phyloP scores from a whole-genome alignment of 1,140 invertebrate genomes.

The Aphelinus atriplicis region DNA sequence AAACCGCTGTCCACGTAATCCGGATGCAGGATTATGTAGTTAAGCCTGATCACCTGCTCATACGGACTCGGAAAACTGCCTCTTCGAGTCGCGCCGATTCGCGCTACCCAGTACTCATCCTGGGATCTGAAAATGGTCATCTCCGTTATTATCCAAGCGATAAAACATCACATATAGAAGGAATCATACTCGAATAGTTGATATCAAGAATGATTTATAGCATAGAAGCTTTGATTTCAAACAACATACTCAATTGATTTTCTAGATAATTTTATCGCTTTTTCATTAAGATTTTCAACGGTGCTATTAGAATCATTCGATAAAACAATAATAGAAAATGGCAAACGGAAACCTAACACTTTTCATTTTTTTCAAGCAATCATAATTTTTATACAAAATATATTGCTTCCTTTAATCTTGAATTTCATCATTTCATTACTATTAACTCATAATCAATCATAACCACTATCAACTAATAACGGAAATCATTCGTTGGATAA shows the following conservation, averaged over 20 bases:
- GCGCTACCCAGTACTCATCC: slow-evolving; percentile 82
- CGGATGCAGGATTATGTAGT: slow-evolving; percentile 78
- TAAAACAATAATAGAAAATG: no score
- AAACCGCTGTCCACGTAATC: slow-evolving; percentile 81
- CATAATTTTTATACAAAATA: not conserved
- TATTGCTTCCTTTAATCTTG: not conserved
- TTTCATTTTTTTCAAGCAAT: no score
- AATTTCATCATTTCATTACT: not conserved
- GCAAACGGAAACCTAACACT: no score
- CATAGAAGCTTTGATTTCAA: no score
- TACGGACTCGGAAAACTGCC: slow-evolving; percentile 80
- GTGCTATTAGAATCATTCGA: no score
- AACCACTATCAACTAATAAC: not conserved
- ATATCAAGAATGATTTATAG: no score
- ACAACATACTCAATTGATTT: no score
- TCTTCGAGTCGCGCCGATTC: slow-evolving; percentile 77
- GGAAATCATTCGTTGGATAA: not conserved
- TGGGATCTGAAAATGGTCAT: slow-evolving; percentile 69
- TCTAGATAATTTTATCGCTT: no score
- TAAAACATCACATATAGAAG: no score
- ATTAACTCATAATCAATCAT: not conserved
- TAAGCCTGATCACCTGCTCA: slow-evolving; percentile 73
- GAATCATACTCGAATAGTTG: no score
- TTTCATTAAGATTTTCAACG: no score
- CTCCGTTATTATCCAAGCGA: no score